Evolutionary conservation across 2,113 vertebrate genomes (phyloP).

Genomic region (Paramisgurnus dabryanus): DNA sequence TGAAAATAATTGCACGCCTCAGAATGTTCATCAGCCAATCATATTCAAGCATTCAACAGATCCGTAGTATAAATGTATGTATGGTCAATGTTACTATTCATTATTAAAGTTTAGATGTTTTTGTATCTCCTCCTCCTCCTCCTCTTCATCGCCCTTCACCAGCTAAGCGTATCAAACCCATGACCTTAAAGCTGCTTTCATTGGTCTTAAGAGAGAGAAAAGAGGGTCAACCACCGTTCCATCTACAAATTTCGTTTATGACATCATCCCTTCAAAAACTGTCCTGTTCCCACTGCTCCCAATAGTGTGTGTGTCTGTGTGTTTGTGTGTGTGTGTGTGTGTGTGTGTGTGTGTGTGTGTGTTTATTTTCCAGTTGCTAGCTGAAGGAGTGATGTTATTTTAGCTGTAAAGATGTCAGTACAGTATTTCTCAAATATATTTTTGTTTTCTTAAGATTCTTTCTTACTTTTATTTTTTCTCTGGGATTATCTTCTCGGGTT

Average conservation of each 20-base stretch:
- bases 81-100: no score
- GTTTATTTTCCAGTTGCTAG: neutral
- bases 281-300: neutral
- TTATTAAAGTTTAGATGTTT: no score
- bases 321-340: neutral
- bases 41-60: no score
- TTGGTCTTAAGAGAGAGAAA: no score
- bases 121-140: no score
- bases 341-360: neutral
- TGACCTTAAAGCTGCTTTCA: no score
- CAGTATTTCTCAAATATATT: neutral
- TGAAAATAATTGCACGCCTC: no score
- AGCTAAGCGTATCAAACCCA: no score
- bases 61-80: no score
- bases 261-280: constrained; percentile 4
- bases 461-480: constrained; percentile 14
- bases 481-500: constrained; percentile 37
- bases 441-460: neutral
- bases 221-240: neutral
- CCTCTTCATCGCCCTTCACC: no score
- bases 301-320: neutral
- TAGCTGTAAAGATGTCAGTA: constrained; percentile 19
- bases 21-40: no score
- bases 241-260: neutral
- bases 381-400: neutral